Conservation (phyloP, 2,888 invertebrate species). For the Clivina fossor region DNA sequence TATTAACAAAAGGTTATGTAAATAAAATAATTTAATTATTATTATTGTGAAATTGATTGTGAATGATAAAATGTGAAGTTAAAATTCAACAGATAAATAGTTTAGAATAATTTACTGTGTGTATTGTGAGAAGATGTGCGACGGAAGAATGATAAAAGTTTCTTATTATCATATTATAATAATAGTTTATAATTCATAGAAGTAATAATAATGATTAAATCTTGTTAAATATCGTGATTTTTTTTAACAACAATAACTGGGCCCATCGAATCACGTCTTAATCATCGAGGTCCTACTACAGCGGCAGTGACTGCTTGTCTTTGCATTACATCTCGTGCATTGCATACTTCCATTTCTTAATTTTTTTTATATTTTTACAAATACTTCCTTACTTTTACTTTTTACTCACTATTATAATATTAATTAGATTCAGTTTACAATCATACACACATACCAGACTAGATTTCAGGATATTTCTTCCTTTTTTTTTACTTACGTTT, state of each 20-base stretch:
- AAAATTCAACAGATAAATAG: conserved; percentile 12
- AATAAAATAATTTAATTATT: too few species aligned
- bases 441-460: conserved; percentile 34
- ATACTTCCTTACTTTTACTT: conserved; percentile 25
- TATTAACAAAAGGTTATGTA: too few species aligned
- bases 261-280: conserved; percentile 26
- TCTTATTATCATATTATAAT: conserved; percentile 15
- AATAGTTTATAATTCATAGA: too few species aligned
- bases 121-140: conserved; percentile 22
- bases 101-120: too few species aligned
- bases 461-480: conserved; percentile 23
- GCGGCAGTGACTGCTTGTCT: conserved; percentile 33
- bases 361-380: conserved; percentile 30
- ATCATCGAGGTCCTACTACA: conserved; percentile 26
- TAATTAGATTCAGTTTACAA: conserved; percentile 19
- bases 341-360: conserved; percentile 21
- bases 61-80: conserved; percentile 3
- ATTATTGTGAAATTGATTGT: neutral
- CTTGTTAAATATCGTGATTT: conserved; percentile 18
- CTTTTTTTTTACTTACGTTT: neutral
- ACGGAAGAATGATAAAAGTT: conserved; percentile 27
- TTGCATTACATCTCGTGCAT: conserved; percentile 33
- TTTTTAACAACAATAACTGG: conserved; percentile 26
- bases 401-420: neutral
- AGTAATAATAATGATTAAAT: conserved; percentile 8